Percentiles rank a stretch among this genome's conserved stretches.
Conservation (phyloP, 2,113 vertebrate species). For the Chamaetylas fuelleborni region DNA sequence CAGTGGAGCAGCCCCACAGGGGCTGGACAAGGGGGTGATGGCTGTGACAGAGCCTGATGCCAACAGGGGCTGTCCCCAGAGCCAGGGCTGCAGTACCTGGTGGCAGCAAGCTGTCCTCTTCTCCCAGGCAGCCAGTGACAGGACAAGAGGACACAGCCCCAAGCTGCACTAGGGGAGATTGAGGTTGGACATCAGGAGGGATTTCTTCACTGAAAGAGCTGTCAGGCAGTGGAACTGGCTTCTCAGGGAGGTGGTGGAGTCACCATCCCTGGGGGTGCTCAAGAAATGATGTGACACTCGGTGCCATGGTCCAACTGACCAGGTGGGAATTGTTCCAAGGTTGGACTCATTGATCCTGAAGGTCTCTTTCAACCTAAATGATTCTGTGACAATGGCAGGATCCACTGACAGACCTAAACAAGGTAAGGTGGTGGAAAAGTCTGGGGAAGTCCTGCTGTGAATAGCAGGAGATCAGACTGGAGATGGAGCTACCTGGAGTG, state of each 20-base stretch:
- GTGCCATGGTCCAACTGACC: background rate
- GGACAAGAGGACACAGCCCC: background rate
- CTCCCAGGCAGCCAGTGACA: accelerated
- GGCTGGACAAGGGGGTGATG: background rate
- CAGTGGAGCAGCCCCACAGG: background rate
- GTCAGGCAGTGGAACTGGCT: background rate
- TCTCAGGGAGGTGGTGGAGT: background rate
- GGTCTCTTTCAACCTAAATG: background rate
- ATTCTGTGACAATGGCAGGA: background rate
- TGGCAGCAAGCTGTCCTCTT: background rate
- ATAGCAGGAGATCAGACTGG: background rate
- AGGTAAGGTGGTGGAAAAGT: background rate
- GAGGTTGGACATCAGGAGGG: background rate
- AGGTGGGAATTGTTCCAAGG: background rate
- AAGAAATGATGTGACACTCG: background rate
- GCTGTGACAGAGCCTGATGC: background rate
- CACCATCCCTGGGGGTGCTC: background rate
- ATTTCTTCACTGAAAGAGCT: background rate
- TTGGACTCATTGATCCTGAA: background rate
- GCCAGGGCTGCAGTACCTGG: background rate
- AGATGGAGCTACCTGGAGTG: background rate
- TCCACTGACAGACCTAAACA: background rate
- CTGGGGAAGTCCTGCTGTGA: background rate
- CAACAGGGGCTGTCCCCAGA: background rate
- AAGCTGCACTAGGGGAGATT: background rate